Conservation (phyloP, 2,888 invertebrate genomes). For the Conops quadrifasciatus region DNA sequence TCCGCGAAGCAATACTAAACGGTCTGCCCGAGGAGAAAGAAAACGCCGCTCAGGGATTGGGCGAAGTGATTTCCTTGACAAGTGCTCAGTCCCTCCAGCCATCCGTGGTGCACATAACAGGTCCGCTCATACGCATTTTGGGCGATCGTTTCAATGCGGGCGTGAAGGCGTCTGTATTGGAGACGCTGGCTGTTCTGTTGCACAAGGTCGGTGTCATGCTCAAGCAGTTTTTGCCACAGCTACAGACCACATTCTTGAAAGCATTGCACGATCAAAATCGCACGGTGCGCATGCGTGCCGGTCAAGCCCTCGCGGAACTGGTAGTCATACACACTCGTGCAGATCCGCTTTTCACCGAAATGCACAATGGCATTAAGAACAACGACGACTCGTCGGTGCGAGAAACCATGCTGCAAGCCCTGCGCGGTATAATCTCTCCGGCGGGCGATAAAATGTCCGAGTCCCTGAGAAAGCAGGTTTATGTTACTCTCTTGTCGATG, state of each 20-base stretch:
- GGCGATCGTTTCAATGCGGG: slow-evolving; percentile 94
- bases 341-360: slow-evolving; percentile 93
- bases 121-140: slow-evolving; percentile 95
- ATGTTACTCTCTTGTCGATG: slow-evolving; percentile 74
- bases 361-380: slow-evolving; percentile 85
- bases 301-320: slow-evolving; percentile 84
- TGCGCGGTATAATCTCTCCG: slow-evolving; percentile 83
- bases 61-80: slow-evolving; percentile 72
- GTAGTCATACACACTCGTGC: slow-evolving; percentile 92
- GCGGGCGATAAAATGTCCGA: slow-evolving; percentile 92
- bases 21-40: slow-evolving; percentile 96
- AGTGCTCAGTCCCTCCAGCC: slow-evolving; percentile 89
- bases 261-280: slow-evolving; percentile 90
- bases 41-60: slow-evolving; percentile 90
- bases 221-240: slow-evolving; percentile 97
- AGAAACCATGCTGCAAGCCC: slow-evolving; percentile 92
- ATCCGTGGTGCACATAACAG: slow-evolving; percentile 96
- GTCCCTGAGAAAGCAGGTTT: slow-evolving; percentile 76
- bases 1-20: slow-evolving; percentile 95
- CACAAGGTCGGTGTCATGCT: slow-evolving; percentile 94
- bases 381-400: slow-evolving; percentile 85
- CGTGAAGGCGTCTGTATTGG: slow-evolving; percentile 95
- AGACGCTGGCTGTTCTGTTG: slow-evolving; percentile 90
- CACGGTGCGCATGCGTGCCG: slow-evolving; percentile 88
- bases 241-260: slow-evolving; percentile 98